These are phyloP conservation scores for Psix sp. DNA, from an alignment of 1,140 invertebrate genomes.

Conservation along the genomic window DNA sequence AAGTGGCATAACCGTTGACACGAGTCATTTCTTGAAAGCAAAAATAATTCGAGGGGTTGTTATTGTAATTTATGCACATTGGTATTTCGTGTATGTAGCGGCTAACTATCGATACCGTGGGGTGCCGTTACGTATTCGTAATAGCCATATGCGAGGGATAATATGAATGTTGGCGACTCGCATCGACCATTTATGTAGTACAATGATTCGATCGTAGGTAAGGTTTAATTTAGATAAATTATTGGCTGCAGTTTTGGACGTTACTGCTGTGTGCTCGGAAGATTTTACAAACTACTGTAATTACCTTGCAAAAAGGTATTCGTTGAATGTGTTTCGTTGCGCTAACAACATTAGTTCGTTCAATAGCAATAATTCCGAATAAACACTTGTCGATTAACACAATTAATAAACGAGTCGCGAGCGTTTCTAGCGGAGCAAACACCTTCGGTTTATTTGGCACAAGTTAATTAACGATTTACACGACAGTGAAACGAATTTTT, in stretches of 20 bases:
- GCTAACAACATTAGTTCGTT: not conserved
- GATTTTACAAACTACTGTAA: conserved; percentile 9
- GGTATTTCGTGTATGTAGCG: conserved; percentile 30
- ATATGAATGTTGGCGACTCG: conserved; percentile 24
- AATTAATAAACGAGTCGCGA: too few species aligned
- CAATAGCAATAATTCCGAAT: too few species aligned
- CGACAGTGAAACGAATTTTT: not conserved
- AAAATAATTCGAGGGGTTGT: not conserved
- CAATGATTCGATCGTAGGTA: conserved; percentile 30
- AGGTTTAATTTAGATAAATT: conserved; percentile 41
- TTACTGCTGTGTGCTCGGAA: conserved; percentile 15
- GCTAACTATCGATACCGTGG: conserved; percentile 38
- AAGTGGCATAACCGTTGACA: too few species aligned
- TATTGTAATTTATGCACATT: conserved; percentile 34
- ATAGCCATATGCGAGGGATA: conserved; percentile 36
- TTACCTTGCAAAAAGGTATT: conserved; percentile 13
- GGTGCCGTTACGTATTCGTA: conserved; percentile 40
- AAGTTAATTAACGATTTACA: conserved; percentile 3
- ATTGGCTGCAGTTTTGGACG: conserved; percentile 26
- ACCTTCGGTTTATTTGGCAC: conserved; percentile 1
- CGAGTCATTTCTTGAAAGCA: conserved; percentile 1
- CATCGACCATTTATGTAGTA: conserved; percentile 28
- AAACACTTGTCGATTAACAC: too few species aligned
- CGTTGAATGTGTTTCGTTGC: conserved; percentile 27
- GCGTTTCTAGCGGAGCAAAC: not conserved